Percentiles rank a stretch among this genome's conserved stretches.
Evolutionary conservation across 35 echinoderm and acorn worm genomes (phyloP).

Genomic region (Holothuria glaberrima): DNA sequence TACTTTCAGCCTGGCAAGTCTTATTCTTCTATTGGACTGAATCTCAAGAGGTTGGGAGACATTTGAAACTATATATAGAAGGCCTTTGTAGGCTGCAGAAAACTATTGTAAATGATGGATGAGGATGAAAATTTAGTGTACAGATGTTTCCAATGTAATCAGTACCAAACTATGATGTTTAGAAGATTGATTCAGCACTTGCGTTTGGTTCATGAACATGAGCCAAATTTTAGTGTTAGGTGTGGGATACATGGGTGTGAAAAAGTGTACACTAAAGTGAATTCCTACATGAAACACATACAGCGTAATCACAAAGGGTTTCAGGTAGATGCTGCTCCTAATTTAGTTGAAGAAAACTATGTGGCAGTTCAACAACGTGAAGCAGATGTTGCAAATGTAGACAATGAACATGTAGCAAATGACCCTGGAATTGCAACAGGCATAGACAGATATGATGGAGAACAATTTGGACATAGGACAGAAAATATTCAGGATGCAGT

Average conservation of each 20-base stretch:
- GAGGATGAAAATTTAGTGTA: not conserved
- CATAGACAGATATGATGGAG: not conserved
- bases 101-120: too few species aligned
- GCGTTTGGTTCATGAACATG: not conserved
- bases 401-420: not conserved
- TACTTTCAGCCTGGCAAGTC: too few species aligned
- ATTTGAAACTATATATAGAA: too few species aligned
- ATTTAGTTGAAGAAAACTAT: not conserved
- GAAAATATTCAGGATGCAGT: not conserved
- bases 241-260: slow-evolving; percentile 6
- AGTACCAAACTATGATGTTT: not conserved
- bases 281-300: not conserved
- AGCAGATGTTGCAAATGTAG: not conserved
- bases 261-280: not conserved
- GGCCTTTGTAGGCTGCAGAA: too few species aligned
- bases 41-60: too few species aligned
- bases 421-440: slow-evolving; percentile 11
- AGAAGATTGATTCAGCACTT: slow-evolving; percentile 18
- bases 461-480: not conserved
- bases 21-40: too few species aligned
- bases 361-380: not conserved
- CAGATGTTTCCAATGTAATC: not conserved
- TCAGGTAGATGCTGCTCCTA: not conserved
- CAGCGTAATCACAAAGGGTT: not conserved
- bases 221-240: slow-evolving; percentile 4